These are phyloP conservation scores for Dusona sp. DNA, from an alignment of 2,888 invertebrate genomes.

Conservation along the genomic window DNA sequence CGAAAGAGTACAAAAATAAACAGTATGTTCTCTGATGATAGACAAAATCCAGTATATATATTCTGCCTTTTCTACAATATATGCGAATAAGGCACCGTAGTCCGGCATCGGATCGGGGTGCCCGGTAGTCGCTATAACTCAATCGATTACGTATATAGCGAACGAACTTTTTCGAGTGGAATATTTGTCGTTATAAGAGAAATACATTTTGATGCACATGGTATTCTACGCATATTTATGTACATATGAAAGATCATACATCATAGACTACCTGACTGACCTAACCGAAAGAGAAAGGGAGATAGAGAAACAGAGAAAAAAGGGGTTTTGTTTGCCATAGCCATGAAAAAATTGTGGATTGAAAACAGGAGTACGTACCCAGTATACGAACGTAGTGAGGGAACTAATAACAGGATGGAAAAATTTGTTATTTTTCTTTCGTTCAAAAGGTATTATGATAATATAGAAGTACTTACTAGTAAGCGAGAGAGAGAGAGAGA, in stretches of 20 bases:
- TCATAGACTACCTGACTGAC: background rate
- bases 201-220: background rate
- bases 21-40: background rate
- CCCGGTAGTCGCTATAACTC: background rate
- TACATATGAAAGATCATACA: conserved; percentile 1
- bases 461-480: background rate
- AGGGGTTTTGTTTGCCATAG: background rate
- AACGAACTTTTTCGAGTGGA: conserved; percentile 33
- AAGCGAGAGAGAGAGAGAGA: background rate
- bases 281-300: background rate
- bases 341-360: background rate
- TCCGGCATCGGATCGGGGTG: background rate
- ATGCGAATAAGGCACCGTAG: conserved; percentile 25
- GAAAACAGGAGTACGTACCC: background rate
- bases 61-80: background rate
- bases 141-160: conserved; percentile 2
- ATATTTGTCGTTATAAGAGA: background rate
- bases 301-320: background rate
- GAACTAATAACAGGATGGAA: background rate
- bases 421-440: background rate
- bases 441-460: background rate
- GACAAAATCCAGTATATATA: background rate
- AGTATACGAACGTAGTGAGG: background rate
- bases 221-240: background rate
- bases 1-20: conserved; percentile 36